Base-by-base conservation (phyloP, 1,140 invertebrate genomes). In the Pachyrhynchus sulphureomaculatus region DNA sequence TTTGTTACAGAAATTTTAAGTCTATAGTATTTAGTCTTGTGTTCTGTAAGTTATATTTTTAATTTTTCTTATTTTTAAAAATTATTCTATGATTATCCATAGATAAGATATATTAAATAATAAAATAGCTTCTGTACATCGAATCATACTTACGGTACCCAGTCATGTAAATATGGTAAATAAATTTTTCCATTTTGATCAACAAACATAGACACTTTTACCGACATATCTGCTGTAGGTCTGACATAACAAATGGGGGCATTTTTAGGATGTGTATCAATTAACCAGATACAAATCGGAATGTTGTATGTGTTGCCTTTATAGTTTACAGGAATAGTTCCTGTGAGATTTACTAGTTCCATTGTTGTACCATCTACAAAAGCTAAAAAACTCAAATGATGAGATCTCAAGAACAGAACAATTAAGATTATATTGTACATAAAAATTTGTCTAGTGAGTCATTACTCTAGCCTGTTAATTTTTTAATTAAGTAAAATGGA, bases 201-300 rank as follows among this genome's bases (percentile, higher is more conserved):
- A 6, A 99, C 95, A 80, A 89, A 93, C 75, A 89, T 88, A 13
- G 95, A 97, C 15, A 90, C 86, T 82, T 96, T 97, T 58, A 99
- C 96, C 51, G 87, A 85, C 97, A 99, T 99, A 62, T 92, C 92
- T 49, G 85, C 58, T 4, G 97, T 99, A 33, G 98, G 98, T 77
- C 88, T 92, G 0, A 99, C 97, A 78, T 91, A 99, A 74, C 95
- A 97, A 76, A 98, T 91, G n/a, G 98, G 98, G 15, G 95, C 92
- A 80, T 96, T 92, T 73, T 92, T 87, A 0, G 98, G 98, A 84
- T 99, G 93, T 21, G 93, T 97, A 72, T 99, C 94, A 85, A 96
- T 88, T 23, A 99, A 73, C 92, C 94, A 99, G 69, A 99, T 89
- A 75, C 89, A 90, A 21, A 99, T 86, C 32, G 98, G 98, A 79